phyloP scores from a whole-genome alignment of 2,113 vertebrate species.

The Rhinolophus ferrumequinum region DNA sequence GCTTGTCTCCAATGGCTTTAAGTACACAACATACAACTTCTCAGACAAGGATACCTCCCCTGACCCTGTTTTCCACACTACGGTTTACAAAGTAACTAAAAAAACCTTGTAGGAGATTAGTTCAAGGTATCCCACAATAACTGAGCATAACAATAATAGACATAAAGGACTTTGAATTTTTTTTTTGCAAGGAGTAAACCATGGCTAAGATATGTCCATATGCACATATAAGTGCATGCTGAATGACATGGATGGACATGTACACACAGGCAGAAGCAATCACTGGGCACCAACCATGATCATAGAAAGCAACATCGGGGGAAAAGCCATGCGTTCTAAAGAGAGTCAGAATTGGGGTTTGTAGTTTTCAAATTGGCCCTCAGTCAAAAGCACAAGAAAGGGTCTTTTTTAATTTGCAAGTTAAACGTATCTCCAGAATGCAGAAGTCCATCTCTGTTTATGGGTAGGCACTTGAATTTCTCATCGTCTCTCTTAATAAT shows the following conservation, averaged over 20 bases:
- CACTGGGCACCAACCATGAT: background rate
- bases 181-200: background rate
- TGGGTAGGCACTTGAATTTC: background rate
- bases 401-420: background rate
- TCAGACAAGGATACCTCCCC: background rate
- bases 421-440: background rate
- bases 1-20: background rate
- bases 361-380: background rate
- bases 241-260: background rate
- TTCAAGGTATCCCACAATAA: background rate
- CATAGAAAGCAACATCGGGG: background rate
- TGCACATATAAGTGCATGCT: background rate
- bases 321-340: background rate
- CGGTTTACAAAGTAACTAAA: background rate
- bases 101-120: background rate
- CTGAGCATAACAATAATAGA: background rate
- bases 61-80: background rate
- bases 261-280: background rate
- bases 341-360: background rate
- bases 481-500: slow-evolving; percentile 22
- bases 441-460: background rate
- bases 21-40: background rate
- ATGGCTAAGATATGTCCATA: background rate
- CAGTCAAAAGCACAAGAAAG: background rate
- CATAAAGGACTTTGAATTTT: background rate